Conservation (phyloP, 1,140 invertebrate genomes). For the roundworm (Caenorhabditis elegans) region WBcel235 BX284602.5:7419501-7420000, state of each 20-base stretch:
- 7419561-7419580: background rate
- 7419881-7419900: constrained; percentile 22
- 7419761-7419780: background rate
- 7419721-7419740: constrained; percentile 13
- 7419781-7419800: background rate
- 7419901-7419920: background rate
- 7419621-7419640: background rate
- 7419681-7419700: background rate
- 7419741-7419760: background rate
- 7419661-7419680: constrained; percentile 5
- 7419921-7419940: constrained; percentile 4
- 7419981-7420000: background rate
- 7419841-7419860: constrained; percentile 10
- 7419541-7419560: constrained; percentile 10
- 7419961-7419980: constrained; percentile 4
- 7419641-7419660: background rate
- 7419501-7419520: background rate
- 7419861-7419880: background rate
- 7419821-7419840: background rate
- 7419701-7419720: background rate
- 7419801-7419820: background rate
- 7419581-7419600: background rate
- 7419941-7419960: background rate
- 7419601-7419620: background rate
- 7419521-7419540: background rate